Base-by-base conservation (phyloP, 2,888 invertebrate genomes). In the Rhogogaster chlorosoma region DNA sequence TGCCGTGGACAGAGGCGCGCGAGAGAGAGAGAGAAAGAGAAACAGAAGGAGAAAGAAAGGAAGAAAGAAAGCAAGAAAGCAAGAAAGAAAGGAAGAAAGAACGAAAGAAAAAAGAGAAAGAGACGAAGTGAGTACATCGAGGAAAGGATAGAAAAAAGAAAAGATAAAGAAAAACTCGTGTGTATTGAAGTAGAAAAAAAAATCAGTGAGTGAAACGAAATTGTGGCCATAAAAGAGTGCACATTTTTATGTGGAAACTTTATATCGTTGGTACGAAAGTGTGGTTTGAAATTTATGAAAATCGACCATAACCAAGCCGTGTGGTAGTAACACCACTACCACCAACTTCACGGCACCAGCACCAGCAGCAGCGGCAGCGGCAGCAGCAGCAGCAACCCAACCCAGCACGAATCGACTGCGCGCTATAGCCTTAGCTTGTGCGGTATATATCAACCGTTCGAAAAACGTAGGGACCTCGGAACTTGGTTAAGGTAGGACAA, bases 391-490 rank as follows among this genome's bases (percentile, higher is more conserved):
- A 29, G 64, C 78, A 82, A 82, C 83, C 83, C 83, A 83, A 83
- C 83, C 83, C 83, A 83, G 83, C 83, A 83, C 83, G 83, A 67
- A 83, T 83, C 83, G 83, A 83, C 67, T 83, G 83, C 67, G 83
- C 83, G 86, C 85, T 86, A 85, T 87, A 67, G 85, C 86, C 64
- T 67, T 38, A 29, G 86, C 86, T 85, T 86, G 86, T 90, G 91
- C 90, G 88, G 89, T 78, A 29, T 67, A 67, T 83, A 83, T 67
- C 45, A 83, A 67, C 91, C 91, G 85, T 91, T 89, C 90, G 85
- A 86, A 91, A 92, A 92, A 92, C 92, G 89, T 92, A 87, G 89
- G 86, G 87, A 86, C 64, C 73, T 87, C 85, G 85, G 85, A 70
- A 45, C 36, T 75, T 84, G 75, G 84, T 84, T 75, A 75, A 71